phyloP scores from a whole-genome alignment of 2,888 invertebrate genomes.

The Xylophagus ater region DNA sequence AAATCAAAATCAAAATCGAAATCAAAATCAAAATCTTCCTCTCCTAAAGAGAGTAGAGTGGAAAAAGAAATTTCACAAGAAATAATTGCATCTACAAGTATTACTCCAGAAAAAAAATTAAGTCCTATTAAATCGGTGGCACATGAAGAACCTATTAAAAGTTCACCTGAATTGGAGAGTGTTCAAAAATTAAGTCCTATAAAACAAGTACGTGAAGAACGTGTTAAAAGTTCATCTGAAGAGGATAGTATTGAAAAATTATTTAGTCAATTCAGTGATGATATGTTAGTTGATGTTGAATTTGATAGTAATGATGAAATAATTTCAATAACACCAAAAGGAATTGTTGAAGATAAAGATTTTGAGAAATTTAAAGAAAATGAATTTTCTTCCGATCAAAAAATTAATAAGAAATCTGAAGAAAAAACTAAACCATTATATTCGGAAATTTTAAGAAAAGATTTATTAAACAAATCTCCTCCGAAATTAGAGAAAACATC shows the following conservation, averaged over 20 bases:
- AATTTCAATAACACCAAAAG: conserved; percentile 27
- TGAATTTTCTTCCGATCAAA: background rate
- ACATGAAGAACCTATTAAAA: too few species aligned
- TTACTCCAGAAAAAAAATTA: too few species aligned
- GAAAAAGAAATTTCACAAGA: too few species aligned
- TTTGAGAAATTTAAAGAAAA: too few species aligned
- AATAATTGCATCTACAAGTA: too few species aligned
- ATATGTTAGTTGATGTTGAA: conserved; percentile 34
- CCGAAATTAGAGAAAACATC: conserved; percentile 9
- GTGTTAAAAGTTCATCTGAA: conserved; percentile 28
- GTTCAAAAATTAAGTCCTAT: background rate
- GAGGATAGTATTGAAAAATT: conserved; percentile 36
- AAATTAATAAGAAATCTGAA: background rate
- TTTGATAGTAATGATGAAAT: conserved; percentile 36
- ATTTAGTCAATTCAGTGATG: conserved; percentile 32
- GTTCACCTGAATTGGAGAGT: background rate
- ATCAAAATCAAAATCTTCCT: too few species aligned
- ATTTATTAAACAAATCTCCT: too few species aligned
- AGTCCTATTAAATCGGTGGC: too few species aligned
- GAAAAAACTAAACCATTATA: conserved; percentile 4
- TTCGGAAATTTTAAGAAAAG: conserved; percentile 8
- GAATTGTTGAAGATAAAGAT: too few species aligned
- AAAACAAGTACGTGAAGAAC: background rate
- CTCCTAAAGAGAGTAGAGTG: too few species aligned
- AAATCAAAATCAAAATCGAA: too few species aligned